Base-by-base conservation (phyloP, 2,797 vertebrate species). In the Tarsius wallacei region DNA sequence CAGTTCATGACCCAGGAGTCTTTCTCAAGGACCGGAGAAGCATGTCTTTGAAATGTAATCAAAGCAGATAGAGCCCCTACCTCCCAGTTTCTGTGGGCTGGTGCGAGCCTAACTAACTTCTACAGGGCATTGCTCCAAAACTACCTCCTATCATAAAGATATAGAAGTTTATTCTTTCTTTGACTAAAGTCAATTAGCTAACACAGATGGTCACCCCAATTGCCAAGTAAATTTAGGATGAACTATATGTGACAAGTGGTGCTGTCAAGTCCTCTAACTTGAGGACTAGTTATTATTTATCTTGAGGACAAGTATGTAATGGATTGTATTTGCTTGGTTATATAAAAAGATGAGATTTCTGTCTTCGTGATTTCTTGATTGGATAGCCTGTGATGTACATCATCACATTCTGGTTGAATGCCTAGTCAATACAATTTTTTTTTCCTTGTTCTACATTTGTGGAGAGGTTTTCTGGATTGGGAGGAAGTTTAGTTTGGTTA, bases 1-100 rank as follows among this genome's bases (percentile, higher is more conserved):
- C 55, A 76, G 51, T 91, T 21, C n/a, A 7, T 80, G 84, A 49
- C 26, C 2, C 24, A 21, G 19, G 47, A 64, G 16, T 82, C 42
- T 77, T 95, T 93, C 84, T 95, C 78, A 88, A 78, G 81, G 33
- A 83, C 63, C 17, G 28, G 21, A 53, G 74, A 73, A 82, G 21
- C 28, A 11, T 26, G 47, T 33, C n/a, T 55, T 78, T 63, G 70
- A 93, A 90, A 74, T 53, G 24, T 22, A 28, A 42, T 68, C 36
- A 83, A 42, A 51, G 15, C 73, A 93, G 36, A 51, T 1, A 55
- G 51, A 61, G 10, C 14, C 36, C 11, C 22, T 17, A 17, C 47
- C 4, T 88, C 31, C 66, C 24, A 28, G 53, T 77, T 81, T 64
- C 86, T 26, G 0, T 42, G 64, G 26, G 51, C 63, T 19, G 2